These are phyloP conservation scores for Pelecanus crispus DNA, from an alignment of 2,113 vertebrate genomes.

Conservation along the genomic window DNA sequence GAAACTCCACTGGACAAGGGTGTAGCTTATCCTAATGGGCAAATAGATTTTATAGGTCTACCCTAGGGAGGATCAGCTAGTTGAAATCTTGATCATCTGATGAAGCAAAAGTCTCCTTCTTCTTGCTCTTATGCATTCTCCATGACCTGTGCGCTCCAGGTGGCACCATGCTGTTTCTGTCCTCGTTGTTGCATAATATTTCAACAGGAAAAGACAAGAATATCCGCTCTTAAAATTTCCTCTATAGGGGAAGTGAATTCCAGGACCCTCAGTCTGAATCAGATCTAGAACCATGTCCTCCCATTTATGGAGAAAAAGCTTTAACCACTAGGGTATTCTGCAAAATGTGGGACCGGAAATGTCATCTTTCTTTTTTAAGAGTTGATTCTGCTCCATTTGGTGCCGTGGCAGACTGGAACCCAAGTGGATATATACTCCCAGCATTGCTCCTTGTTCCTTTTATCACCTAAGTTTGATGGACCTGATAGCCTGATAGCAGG, in stretches of 20 bases:
- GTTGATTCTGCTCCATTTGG: neutral
- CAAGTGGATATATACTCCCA: neutral
- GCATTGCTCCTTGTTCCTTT: neutral
- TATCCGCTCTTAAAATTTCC: neutral
- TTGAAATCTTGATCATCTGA: neutral
- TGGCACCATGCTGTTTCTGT: neutral
- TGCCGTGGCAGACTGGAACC: neutral
- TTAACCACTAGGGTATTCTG: neutral
- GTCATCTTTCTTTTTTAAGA: neutral
- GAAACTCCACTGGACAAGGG: neutral
- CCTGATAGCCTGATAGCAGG: neutral
- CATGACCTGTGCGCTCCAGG: neutral
- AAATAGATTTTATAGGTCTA: neutral
- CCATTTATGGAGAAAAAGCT: neutral
- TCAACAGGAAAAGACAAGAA: neutral
- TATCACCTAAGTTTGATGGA: neutral
- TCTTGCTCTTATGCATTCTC: neutral
- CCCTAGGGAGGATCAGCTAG: neutral
- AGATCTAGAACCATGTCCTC: neutral
- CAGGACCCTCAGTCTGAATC: neutral
- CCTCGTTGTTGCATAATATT: neutral
- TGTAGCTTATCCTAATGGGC: neutral
- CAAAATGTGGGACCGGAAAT: neutral
- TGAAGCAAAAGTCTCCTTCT: neutral
- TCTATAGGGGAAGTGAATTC: neutral